Conservation (phyloP, 2,888 invertebrate genomes). For the Tigriopus californicus region DNA sequence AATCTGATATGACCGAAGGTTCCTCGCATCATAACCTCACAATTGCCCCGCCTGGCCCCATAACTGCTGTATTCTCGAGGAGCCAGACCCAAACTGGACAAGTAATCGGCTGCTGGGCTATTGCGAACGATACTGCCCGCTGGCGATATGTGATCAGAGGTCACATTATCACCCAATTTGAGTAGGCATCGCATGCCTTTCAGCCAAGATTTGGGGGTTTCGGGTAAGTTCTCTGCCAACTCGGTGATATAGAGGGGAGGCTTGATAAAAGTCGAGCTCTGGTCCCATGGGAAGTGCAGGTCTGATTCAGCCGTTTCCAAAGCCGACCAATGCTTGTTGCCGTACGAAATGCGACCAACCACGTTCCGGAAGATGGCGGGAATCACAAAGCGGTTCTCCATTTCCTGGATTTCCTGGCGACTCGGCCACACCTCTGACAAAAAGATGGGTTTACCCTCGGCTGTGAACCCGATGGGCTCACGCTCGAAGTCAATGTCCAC, state of each 20-base stretch:
- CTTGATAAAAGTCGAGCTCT: constrained; percentile 80
- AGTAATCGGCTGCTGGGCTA: constrained; percentile 71
- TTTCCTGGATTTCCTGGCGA: constrained; percentile 63
- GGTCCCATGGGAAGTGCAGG: constrained; percentile 72
- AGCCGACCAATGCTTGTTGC: constrained; percentile 66
- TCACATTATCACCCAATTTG: constrained; percentile 84
- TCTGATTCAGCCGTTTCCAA: constrained; percentile 56
- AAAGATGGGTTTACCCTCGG: constrained; percentile 56
- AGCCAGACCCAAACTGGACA: constrained; percentile 49
- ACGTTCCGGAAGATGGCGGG: constrained; percentile 92
- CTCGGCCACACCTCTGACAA: constrained; percentile 90
- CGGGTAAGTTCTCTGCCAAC: constrained; percentile 39
- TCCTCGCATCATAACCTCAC: constrained; percentile 89
- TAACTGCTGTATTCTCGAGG: constrained; percentile 95
- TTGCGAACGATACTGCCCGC: constrained; percentile 91
- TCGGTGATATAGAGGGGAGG: constrained; percentile 83
- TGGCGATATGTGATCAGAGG: constrained; percentile 96
- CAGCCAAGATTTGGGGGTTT: not conserved
- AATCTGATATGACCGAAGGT: constrained; percentile 95
- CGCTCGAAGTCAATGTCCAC: constrained; percentile 85
- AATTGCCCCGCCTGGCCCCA: constrained; percentile 89
- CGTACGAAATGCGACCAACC: constrained; percentile 51
- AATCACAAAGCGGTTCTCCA: constrained; percentile 72
- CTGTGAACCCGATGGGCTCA: constrained; percentile 50
- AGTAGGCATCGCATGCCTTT: constrained; percentile 35